These are phyloP conservation scores for Drosophila rufa DNA, from an alignment of 1,140 invertebrate genomes.

Conservation along the genomic window DNA sequence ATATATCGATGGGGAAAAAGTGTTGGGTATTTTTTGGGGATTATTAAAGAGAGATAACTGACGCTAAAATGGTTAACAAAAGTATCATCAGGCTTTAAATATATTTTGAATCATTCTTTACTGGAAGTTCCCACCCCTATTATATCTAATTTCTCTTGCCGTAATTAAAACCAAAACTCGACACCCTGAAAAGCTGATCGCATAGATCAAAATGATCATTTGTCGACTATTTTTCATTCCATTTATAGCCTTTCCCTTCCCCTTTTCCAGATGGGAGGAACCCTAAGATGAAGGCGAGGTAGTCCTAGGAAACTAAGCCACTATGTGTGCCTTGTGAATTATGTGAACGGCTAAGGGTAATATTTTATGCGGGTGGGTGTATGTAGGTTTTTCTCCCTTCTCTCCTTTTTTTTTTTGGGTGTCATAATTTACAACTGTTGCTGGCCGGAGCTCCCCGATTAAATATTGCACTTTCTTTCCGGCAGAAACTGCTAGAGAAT, in stretches of 20 bases:
- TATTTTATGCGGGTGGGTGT: conserved; percentile 49
- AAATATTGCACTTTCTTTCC: conserved; percentile 40
- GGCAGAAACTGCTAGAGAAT: not conserved
- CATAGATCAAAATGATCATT: conserved; percentile 37
- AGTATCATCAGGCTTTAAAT: not conserved
- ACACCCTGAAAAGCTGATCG: conserved; percentile 4
- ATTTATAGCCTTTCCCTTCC: not conserved
- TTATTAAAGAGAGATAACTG: not conserved
- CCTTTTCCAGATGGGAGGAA: not conserved
- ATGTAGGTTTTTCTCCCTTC: not conserved
- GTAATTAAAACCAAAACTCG: conserved; percentile 18
- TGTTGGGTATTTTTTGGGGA: not conserved
- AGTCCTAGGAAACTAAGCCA: conserved; percentile 39
- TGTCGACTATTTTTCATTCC: conserved; percentile 39
- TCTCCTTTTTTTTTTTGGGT: not conserved
- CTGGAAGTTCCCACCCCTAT: not conserved
- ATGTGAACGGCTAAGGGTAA: conserved; percentile 42
- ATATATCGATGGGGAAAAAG: conserved; percentile 14
- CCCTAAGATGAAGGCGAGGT: not conserved
- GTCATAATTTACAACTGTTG: conserved; percentile 63
- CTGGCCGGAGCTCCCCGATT: conserved; percentile 33
- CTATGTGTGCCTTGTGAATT: conserved; percentile 51
- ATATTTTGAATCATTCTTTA: not conserved
- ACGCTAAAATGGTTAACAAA: no score
- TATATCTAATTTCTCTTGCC: not conserved